Conservation (phyloP, 2,888 invertebrate genomes). For the Apamea monoglypha region DNA sequence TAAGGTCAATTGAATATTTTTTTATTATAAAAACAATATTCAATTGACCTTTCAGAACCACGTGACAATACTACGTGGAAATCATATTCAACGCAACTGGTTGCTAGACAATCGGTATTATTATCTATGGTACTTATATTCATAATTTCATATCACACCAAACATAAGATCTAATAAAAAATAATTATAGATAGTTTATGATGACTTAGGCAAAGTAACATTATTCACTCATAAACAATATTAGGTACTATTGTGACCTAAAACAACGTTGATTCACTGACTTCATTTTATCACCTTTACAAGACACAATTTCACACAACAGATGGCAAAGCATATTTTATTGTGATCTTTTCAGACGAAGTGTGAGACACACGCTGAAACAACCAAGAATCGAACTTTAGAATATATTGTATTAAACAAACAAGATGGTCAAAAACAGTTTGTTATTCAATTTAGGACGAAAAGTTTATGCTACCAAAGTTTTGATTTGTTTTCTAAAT, state of each 20-base stretch:
- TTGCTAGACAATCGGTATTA: background rate
- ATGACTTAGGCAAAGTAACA: background rate
- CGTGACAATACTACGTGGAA: conserved; percentile 27
- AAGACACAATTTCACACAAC: background rate
- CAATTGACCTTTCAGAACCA: background rate
- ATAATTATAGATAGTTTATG: conserved; percentile 6
- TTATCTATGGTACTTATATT: background rate
- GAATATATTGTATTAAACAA: background rate
- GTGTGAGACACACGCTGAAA: no score
- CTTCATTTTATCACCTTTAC: background rate
- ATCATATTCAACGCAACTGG: conserved; percentile 9
- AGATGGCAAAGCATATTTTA: background rate
- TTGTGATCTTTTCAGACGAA: background rate
- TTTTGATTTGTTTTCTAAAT: background rate
- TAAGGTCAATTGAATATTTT: no score
- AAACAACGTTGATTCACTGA: background rate
- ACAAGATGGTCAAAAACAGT: background rate
- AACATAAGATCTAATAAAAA: background rate
- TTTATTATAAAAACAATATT: background rate
- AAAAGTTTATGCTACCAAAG: background rate
- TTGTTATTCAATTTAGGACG: background rate
- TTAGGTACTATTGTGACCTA: conserved; percentile 8
- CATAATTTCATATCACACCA: background rate
- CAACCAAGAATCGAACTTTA: background rate
- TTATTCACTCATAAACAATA: background rate